phyloP scores from a whole-genome alignment of 2,113 vertebrate genomes.

The Zosterops borbonicus region DNA sequence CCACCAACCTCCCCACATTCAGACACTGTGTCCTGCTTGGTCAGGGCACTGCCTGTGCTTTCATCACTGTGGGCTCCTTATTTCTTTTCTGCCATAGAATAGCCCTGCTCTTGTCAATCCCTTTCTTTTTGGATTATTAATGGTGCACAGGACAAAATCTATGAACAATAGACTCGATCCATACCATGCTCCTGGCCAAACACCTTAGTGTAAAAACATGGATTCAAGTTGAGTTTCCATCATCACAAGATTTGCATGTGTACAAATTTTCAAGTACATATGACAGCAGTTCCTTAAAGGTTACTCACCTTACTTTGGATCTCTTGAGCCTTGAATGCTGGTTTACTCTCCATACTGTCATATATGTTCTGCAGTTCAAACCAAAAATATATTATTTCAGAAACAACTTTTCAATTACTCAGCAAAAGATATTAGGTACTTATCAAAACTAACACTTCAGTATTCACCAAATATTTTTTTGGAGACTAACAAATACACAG shows the following conservation, averaged over 20 bases:
- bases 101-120: background rate
- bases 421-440: background rate
- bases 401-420: background rate
- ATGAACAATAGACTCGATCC: background rate
- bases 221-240: background rate
- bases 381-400: background rate
- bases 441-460: background rate
- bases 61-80: background rate
- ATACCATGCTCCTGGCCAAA: background rate
- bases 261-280: background rate
- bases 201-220: background rate
- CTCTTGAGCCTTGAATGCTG: slow-evolving; percentile 49
- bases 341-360: background rate
- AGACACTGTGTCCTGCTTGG: background rate
- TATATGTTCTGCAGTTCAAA: background rate
- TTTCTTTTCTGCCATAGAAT: background rate
- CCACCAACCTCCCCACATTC: background rate
- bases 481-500: background rate
- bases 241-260: background rate
- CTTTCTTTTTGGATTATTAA: background rate
- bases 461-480: background rate
- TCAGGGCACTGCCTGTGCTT: background rate
- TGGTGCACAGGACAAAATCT: background rate
- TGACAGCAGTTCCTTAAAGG: background rate
- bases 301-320: slow-evolving; percentile 49